Evolutionary conservation across 1,140 invertebrate species (phyloP).

Genomic region (Bombus turneri): DNA sequence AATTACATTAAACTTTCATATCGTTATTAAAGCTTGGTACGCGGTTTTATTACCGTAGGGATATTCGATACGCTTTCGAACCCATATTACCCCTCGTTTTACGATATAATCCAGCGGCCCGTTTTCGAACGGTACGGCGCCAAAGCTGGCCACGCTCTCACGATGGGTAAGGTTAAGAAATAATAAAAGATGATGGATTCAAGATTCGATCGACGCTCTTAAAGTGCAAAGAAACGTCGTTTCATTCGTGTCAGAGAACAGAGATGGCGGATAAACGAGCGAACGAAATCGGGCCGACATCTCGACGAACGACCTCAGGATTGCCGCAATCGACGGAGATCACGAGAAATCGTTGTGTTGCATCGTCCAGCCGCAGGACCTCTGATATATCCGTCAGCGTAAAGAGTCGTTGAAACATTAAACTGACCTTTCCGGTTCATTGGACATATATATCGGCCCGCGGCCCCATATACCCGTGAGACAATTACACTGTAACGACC

Average conservation of each 20-base stretch:
- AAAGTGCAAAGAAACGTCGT: not conserved
- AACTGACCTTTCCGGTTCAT: conserved; percentile 68
- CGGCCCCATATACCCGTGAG: conserved; percentile 58
- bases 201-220: no score
- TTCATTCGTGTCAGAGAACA: not conserved
- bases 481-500: conserved; percentile 71
- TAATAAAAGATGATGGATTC: conserved; percentile 4
- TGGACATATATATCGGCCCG: conserved; percentile 42
- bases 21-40: not conserved
- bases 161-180: not conserved
- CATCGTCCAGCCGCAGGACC: conserved; percentile 31
- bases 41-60: not conserved
- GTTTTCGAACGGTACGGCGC: no score
- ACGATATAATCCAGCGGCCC: not conserved
- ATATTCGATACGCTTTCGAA: not conserved
- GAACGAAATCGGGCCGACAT: conserved; percentile 21
- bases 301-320: not conserved
- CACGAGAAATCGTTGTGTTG: conserved; percentile 54
- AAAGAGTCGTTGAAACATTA: conserved; percentile 61
- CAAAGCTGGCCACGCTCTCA: not conserved
- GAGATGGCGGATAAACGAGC: conserved; percentile 17
- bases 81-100: not conserved
- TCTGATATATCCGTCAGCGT: conserved; percentile 44
- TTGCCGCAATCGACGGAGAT: conserved; percentile 39
- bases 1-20: not conserved